phyloP scores from a whole-genome alignment of 2,888 invertebrate species.

The Vanessa cardui region DNA sequence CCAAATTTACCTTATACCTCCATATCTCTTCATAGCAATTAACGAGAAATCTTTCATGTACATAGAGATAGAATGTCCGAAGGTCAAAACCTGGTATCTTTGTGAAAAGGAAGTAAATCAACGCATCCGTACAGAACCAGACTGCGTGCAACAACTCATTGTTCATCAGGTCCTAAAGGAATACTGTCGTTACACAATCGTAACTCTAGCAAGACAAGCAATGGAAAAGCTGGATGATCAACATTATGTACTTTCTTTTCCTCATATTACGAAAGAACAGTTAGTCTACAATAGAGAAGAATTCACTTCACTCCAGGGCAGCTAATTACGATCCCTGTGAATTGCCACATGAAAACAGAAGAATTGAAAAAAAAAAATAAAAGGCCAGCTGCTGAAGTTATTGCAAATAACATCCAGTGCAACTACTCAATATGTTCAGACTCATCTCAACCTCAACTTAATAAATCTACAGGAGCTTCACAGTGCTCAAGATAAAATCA shows the following conservation, averaged over 20 bases:
- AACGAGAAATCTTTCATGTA: background rate
- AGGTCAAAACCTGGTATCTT: background rate
- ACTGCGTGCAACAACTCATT: too few species aligned
- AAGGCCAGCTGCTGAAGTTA: constrained; percentile 33
- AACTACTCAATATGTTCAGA: too few species aligned
- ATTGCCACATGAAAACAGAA: constrained; percentile 25
- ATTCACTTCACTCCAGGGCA: constrained; percentile 28
- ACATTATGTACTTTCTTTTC: too few species aligned
- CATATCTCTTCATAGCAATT: background rate
- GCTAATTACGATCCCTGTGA: constrained; percentile 33
- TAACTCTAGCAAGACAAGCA: too few species aligned
- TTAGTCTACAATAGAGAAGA: too few species aligned
- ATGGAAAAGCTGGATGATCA: too few species aligned
- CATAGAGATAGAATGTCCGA: constrained; percentile 1
- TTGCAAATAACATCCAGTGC: too few species aligned
- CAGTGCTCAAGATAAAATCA: background rate
- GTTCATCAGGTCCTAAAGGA: too few species aligned
- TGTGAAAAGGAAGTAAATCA: constrained; percentile 13
- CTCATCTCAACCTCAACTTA: too few species aligned
- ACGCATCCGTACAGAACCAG: constrained; percentile 1
- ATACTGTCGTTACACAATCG: too few species aligned
- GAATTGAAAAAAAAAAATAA: constrained; percentile 34
- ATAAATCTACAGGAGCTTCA: too few species aligned
- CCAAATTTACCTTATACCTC: background rate
- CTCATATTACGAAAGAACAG: too few species aligned